Base-by-base conservation (phyloP, 2,888 invertebrate genomes). In the Apamea epomidion region DNA sequence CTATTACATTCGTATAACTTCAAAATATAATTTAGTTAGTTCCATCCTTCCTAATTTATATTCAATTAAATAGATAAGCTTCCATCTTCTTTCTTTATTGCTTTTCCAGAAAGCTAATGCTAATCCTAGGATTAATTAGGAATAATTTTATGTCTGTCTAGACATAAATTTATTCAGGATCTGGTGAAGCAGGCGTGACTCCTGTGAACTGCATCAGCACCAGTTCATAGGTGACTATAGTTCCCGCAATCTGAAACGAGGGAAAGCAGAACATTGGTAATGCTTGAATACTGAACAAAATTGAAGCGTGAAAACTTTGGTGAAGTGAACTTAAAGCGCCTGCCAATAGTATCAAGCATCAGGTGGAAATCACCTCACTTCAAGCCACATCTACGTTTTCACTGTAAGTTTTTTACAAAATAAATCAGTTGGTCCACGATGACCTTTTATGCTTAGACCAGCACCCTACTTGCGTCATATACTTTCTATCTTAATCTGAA, bases 121-220 rank as follows among this genome's bases (percentile, higher is more conserved):
- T 67, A 18, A 18, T 67, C 21, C 7, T 32, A 42, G 42, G 7
- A 42, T 42, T 42, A 42, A 37, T 37, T 37, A 37, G 37, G 37
- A 37, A 37, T 37, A 37, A 7, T 42, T 42, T 0, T 42, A 42
- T 42, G 42, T 42, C 42, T 42, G 0, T 42, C 42, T 42, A 42
- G 1, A 12, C 1, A 58, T 60, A 37, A 58, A 29, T 7, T 69
- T 75, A 64, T 29, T 16, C n/a, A 21, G 62, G 5, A 0, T 84
- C 71, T 21, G 84, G 14, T 1, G 65, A 71, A 16, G 67, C 18
- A 0, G 93, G 92, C 0, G 92, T 84, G 0, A 93, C 85, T 32
- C 93, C 93, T 0, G 93, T 91, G 48, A 97, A 97, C 90, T 97
- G 97, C 84, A 97, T 92, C 69, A 97, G 89, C 0, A 97, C 97